Evolutionary conservation across 2,113 vertebrate species (phyloP), one percentile per base, ranked within the genome.

Genomic region (Coreoperca whiteheadi): DNA sequence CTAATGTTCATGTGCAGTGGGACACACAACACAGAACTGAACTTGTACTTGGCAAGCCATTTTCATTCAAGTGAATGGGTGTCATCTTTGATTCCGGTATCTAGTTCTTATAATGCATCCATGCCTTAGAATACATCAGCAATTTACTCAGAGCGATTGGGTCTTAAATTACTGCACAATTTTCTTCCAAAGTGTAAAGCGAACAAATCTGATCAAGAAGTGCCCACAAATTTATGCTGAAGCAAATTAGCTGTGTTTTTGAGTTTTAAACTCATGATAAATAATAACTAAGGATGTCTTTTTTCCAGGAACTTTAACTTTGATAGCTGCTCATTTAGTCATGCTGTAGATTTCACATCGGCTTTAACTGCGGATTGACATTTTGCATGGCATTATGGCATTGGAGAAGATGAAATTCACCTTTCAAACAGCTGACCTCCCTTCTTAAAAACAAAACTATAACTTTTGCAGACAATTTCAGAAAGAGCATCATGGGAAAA

Each of bases 341-440:
- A 21, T 8, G 10, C 10, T 53, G 8, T 39, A 39, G 0, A 53
- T 8, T 23, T 56, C 21, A 34, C 28, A 60, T 3, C 8, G 8
- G 15, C 10, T 68, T 48, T 53, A 30, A 50, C 43, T 59, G 4
- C 48, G 23, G 18, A 48, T 4, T 30, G 30, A n/a, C 18, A 61
- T 25, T 69, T 14, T 77, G 39, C 7, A 32, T 60, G 14, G 14
- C 2, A 4, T 25, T 30, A 54, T 50, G 39, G 28, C 32, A 79
- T 34, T 32, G 25, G 9, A 8, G 0, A 56, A 59, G 12, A 54
- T 56, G 25, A 59, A 56, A 81, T 50, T 61, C 51, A n/a, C 5
- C 20, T n/a, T 41, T 53, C 20, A 63, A 75, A 65, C 28, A 78
- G n/a, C 32, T 54, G 6, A 61, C 64, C 23, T 68, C 34, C 56